Base-by-base conservation (phyloP, 2,113 vertebrate species). In the Argyrosomus japonicus region DNA sequence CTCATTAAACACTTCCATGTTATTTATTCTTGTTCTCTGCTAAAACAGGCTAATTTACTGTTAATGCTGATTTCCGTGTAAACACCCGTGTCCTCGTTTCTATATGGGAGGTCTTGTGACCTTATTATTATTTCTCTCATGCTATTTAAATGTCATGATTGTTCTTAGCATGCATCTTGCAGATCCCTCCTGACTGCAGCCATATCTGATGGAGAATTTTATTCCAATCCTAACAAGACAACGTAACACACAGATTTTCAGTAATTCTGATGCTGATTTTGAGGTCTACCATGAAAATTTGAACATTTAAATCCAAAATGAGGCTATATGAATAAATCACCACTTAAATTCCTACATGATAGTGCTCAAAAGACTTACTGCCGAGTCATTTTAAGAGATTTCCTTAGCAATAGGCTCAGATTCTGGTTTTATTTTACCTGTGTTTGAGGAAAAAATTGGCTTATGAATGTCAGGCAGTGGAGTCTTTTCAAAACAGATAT, bases 351-450 rank as follows among this genome's bases (percentile, higher is more conserved):
- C 47, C 21, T 8, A 11, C 27, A 67, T 25, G 56, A 63, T 65
- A 56, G 15, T 12, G n/a, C 68, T 77, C 23, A 21, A 19, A 60
- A 54, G 32, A 50, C 6, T 27, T 12, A n/a, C 3, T 12, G 53
- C 36, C 25, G 19, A 61, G 71, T 51, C 48, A 15, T 77, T 65
- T 51, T 36, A 36, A 54, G 36, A 63, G 17, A 47, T 62, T 75
- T 70, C 2, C 57, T 17, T 1, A 23, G 21, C 75, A 61, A 83
- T 47, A 60, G 40, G 58, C 75, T 47, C 63, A 47, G 15, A 69
- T 75, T 81, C 58, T 63, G 61, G 48, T 40, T 69, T 80, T 77
- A 53, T 78, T 75, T 81, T 45, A 48, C 54, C 57, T 61, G 40
- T 23, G 40, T 79, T 43, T 13, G 51, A 19, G 14, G 11, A 25